Percentiles rank a stretch among this genome's conserved stretches.
Conservation (phyloP, 1,140 invertebrate species). For the Ceratina australensis region DNA sequence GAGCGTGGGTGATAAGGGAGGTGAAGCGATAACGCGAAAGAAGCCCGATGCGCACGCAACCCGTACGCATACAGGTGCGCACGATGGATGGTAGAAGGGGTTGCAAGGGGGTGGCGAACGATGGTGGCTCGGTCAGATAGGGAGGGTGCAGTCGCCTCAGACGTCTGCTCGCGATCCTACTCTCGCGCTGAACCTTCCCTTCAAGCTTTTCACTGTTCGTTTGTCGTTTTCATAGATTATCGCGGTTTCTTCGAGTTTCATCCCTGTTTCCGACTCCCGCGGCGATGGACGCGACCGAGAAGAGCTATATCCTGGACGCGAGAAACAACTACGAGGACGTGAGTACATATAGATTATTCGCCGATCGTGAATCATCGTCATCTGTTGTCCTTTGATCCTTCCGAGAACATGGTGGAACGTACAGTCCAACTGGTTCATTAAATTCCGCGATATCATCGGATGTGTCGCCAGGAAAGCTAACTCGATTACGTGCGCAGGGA, state of each 20-base stretch:
- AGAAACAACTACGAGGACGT: constrained; percentile 74
- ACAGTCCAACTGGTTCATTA: too few relatives aligned
- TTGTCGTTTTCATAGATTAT: constrained; percentile 25
- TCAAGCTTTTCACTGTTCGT: constrained; percentile 56
- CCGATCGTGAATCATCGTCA: neutral
- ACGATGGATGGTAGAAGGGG: constrained; percentile 7
- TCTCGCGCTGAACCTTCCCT: constrained; percentile 46
- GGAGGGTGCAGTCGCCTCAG: constrained; percentile 52
- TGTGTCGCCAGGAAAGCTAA: neutral
- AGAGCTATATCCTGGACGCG: constrained; percentile 77
- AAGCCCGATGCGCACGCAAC: constrained; percentile 37
- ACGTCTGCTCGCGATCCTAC: constrained; percentile 48
- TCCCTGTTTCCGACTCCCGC: constrained; percentile 1
- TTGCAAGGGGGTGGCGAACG: constrained; percentile 12
- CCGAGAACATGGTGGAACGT: neutral
- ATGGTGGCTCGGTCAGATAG: constrained; percentile 32
- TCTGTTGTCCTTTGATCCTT: constrained; percentile 8
- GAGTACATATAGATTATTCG: constrained; percentile 52
- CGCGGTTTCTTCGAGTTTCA: constrained; percentile 31
- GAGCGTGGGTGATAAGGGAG: neutral
- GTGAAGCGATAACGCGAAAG: constrained; percentile 19
- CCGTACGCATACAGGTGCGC: neutral
- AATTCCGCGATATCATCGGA: neutral
- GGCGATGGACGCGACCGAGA: constrained; percentile 67
- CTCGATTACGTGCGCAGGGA: neutral